Conservation (phyloP, 2,888 invertebrate genomes). For the Mythimna lalbum region DNA sequence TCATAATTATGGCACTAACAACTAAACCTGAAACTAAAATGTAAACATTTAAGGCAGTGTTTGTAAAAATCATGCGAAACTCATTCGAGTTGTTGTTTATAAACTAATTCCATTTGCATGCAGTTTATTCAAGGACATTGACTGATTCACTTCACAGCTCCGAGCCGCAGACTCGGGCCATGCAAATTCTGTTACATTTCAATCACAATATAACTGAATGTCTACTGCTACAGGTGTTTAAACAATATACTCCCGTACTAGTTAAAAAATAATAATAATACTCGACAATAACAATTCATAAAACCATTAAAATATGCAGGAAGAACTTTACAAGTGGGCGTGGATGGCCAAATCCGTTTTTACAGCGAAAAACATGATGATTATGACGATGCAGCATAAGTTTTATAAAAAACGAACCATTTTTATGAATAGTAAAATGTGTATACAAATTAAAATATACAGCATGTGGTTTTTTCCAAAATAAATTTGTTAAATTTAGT, state of each 20-base stretch:
- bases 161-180: constrained; percentile 50
- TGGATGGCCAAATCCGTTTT: too few relatives aligned
- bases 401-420: too few relatives aligned
- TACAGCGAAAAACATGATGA: too few relatives aligned
- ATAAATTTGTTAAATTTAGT: too few relatives aligned
- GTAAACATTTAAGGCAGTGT: constrained; percentile 80
- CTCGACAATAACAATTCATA: constrained; percentile 87
- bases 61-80: constrained; percentile 59
- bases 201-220: constrained; percentile 87
- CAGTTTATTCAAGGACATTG: constrained; percentile 40
- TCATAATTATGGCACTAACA: constrained; percentile 87
- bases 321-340: too few relatives aligned
- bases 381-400: too few relatives aligned
- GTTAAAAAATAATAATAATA: constrained; percentile 82
- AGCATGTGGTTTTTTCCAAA: too few relatives aligned
- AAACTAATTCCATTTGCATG: constrained; percentile 50
- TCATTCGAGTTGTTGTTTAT: constrained; percentile 41
- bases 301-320: constrained; percentile 77
- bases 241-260: constrained; percentile 84
- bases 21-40: constrained; percentile 79
- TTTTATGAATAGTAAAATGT: too few relatives aligned
- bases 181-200: constrained; percentile 86
- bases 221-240: constrained; percentile 82
- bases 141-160: constrained; percentile 5
- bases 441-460: too few relatives aligned